A percentile compares a stretch with the other conserved stretches of the same genome.
These are phyloP conservation scores for Pseudochirops corinnae DNA, from an alignment of 2,797 vertebrate genomes.

Conservation along the genomic window DNA sequence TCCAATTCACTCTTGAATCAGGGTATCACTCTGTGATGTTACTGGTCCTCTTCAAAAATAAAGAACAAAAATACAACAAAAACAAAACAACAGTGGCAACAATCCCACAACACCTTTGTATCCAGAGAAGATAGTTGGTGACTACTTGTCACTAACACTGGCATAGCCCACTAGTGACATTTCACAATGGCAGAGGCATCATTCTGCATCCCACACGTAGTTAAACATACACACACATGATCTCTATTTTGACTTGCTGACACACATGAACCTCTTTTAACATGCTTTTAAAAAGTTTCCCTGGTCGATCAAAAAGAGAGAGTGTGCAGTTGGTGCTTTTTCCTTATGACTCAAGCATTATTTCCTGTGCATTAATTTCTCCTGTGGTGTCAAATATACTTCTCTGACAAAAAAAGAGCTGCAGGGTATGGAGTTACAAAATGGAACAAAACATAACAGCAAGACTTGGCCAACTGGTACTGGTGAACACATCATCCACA, in stretches of 20 bases:
- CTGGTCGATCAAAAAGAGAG: neutral
- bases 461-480: neutral
- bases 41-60: too few species aligned
- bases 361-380: constrained; percentile 60
- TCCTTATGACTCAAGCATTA: constrained; percentile 52
- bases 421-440: constrained; percentile 32
- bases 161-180: neutral
- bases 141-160: neutral
- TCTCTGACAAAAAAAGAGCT: constrained; percentile 46
- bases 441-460: constrained; percentile 48
- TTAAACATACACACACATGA: neutral
- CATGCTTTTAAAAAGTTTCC: neutral
- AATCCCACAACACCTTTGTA: neutral
- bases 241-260: neutral
- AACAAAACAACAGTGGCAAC: neutral
- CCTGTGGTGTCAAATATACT: constrained; percentile 24
- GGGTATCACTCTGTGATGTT: too few species aligned
- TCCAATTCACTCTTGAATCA: too few species aligned
- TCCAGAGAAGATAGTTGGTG: neutral
- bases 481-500: neutral
- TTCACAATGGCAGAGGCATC: neutral
- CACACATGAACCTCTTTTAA: neutral
- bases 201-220: neutral
- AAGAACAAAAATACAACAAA: neutral
- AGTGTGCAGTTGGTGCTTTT: constrained; percentile 7